These are phyloP conservation scores for Eubasilissa regina DNA, from an alignment of 1,140 invertebrate genomes.

Conservation along the genomic window DNA sequence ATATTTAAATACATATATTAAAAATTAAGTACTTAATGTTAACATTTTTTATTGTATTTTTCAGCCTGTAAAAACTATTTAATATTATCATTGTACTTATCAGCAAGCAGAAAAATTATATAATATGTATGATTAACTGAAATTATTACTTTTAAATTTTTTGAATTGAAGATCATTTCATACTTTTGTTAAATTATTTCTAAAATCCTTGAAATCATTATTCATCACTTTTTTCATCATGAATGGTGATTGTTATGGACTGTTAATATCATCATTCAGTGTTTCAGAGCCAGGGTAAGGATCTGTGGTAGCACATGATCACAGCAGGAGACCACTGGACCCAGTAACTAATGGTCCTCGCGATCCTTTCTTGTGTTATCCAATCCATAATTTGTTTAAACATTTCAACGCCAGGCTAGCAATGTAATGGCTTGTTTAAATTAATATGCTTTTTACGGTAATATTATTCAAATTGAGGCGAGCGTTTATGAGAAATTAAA, in stretches of 20 bases:
- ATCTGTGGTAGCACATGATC: conserved; percentile 15
- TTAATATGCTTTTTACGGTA: conserved; percentile 31
- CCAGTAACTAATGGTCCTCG: conserved; percentile 21
- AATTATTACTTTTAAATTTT: no score
- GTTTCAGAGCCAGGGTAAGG: neutral
- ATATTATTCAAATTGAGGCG: conserved; percentile 4
- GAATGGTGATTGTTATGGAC: neutral
- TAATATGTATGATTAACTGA: no score
- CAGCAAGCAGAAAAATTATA: no score
- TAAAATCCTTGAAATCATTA: no score
- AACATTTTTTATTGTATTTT: no score
- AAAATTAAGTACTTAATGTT: no score
- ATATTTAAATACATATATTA: no score
- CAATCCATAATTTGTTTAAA: conserved; percentile 26
- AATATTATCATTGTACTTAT: no score
- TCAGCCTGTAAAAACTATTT: no score
- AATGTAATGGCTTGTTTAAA: neutral
- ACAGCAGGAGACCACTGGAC: conserved; percentile 16
- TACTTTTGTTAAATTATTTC: no score
- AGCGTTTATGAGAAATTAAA: conserved; percentile 19
- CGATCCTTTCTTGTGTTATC: conserved; percentile 23
- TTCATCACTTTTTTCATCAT: no score
- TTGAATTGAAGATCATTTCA: no score
- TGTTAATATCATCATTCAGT: conserved; percentile 12
- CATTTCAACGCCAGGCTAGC: conserved; percentile 5